Evolutionary conservation across 2,888 invertebrate species (phyloP), one percentile per base, ranked within the genome.

Genomic region (Amiota minor): DNA sequence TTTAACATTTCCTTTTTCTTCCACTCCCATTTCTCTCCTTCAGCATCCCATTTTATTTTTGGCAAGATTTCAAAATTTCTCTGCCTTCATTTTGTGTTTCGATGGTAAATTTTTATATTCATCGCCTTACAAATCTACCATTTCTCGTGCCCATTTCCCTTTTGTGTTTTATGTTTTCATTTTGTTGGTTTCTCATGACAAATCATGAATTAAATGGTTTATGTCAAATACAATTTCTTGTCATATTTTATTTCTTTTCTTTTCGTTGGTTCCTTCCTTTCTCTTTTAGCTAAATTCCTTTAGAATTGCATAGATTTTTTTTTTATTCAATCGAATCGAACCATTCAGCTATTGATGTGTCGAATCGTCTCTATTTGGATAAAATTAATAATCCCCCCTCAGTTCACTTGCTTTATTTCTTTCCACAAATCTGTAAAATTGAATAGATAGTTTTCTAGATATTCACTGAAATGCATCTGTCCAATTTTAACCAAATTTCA

Each of bases 151-250:
- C 53, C 53, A 53, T 10, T 53, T n/a, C 53, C 16, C 14, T 18
- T 35, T 12, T 14, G 14, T 23, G 61, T n/a, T 18, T 62, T 11
- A 20, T 23, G 61, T 59, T n/a, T 9, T 65, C 16, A 67, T 20
- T 67, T 14, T 46, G 16, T 8, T n/a, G 46, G 50, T 50, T 50
- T 35, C 35, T 50, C 53, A 68, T 50, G 67, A 68, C 67, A 68
- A 68, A 68, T 68, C 67, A 20, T 68, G 23, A 50, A 50, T 53
- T 68, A 68, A 68, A 68, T 68, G 35, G 35, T 35, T 35, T 35
- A 35, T 35, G 35, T 35, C 35, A 35, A 35, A 35, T 35, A 35
- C 35, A 35, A 46, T 45, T 20, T 50, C 53, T 68, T 68, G 53
- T 68, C 9, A 68, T 68, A 20, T 68, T 11, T 68, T 12, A 9